Base-by-base conservation (phyloP, 2,888 invertebrate species). In the Drosophila anomelani region DNA sequence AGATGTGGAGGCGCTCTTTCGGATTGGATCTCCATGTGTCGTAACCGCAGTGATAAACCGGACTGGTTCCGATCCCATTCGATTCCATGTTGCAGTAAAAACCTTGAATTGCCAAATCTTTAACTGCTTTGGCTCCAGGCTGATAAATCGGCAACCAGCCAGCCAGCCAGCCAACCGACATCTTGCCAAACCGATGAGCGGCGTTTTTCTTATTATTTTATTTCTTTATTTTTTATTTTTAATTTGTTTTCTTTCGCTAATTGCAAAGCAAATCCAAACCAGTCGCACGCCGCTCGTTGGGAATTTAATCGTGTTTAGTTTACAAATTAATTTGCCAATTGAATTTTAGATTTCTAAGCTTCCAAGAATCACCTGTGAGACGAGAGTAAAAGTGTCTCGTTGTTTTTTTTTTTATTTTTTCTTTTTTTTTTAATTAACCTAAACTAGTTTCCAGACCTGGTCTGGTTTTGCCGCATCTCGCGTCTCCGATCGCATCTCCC, bases 91-190 rank as follows among this genome's bases (percentile, higher is more conserved):
- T 81, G 80, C 85, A 81, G 74, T 80, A 62, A 75, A 84, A 84
- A 88, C 84, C 88, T 85, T 88, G 85, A 88, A 85, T 88, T 88
- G 80, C 77, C 86, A 85, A 88, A 85, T 88, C 78, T 76, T 77
- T 59, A 57, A 54, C 64, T 74, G 66, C 49, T 55, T 67, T 64
- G 26, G 81, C 75, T 75, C 79, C 81, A 79, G 84, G 85, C 75
- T 64, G 69, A 62, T 54, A 76, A 71, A 74, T 55, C 54, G 56
- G 56, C 41, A 51, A 51, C 34, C 20, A 17, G 9, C 26, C 8
- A 8, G 17, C 20, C 20, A 23, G 26, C 29, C 49, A 8, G 15
- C 34, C 49, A 51, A 32, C 51, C 20, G 20, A 51, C 23, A 43
- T 62, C 64, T 60, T 64, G 61, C 47, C 61, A 60, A 62, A 62